phyloP scores from a whole-genome alignment of 2,888 invertebrate species.

The Torymus texanus region DNA sequence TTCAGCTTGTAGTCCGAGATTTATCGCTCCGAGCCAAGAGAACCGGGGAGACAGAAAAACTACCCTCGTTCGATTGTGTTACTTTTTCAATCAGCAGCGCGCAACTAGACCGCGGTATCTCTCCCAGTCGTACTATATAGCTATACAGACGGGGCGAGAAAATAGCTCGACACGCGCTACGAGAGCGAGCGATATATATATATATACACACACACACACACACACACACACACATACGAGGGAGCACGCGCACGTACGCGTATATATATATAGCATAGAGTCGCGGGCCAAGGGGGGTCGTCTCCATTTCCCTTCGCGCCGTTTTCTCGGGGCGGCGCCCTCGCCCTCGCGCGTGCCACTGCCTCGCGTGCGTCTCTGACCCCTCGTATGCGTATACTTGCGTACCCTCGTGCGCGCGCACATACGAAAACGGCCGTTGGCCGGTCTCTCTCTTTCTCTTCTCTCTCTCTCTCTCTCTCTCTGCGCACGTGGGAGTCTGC shows the following conservation, averaged over 20 bases:
- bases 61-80: too few species aligned
- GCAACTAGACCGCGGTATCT: background rate
- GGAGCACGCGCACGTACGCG: background rate
- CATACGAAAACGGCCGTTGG: slow-evolving; percentile 57
- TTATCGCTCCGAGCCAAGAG: too few species aligned
- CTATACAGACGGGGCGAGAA: background rate
- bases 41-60: too few species aligned
- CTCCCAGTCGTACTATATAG: too few species aligned
- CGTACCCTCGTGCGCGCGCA: slow-evolving; percentile 7
- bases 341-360: slow-evolving; percentile 46
- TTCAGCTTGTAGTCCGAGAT: too few species aligned
- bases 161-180: background rate
- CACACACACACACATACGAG: too few species aligned
- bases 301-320: slow-evolving; percentile 3
- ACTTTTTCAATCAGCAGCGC: too few species aligned
- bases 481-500: slow-evolving; percentile 58
- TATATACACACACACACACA: too few species aligned
- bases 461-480: slow-evolving; percentile 26
- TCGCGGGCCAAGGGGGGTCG: slow-evolving; percentile 31
- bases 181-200: background rate
- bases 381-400: slow-evolving; percentile 16
- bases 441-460: slow-evolving; percentile 49
- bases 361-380: slow-evolving; percentile 33
- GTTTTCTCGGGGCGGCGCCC: slow-evolving; percentile 24
- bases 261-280: background rate